phyloP scores from a whole-genome alignment of 2,888 invertebrate genomes.

The Epinotia bilunana region DNA sequence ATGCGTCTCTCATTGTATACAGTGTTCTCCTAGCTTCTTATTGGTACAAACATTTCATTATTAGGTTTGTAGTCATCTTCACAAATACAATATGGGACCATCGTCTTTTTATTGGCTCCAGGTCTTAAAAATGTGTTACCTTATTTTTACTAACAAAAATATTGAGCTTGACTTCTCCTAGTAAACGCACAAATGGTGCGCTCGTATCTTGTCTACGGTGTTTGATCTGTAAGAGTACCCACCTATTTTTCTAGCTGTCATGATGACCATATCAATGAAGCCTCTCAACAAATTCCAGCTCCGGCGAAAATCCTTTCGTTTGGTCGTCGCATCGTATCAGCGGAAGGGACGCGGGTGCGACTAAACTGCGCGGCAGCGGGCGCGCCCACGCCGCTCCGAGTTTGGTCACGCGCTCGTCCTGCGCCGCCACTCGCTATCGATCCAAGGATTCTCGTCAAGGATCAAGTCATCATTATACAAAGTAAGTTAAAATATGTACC shows the following conservation, averaged over 20 bases:
- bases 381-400: slow-evolving; percentile 88
- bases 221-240: neutral
- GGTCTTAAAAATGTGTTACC: no score
- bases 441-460: slow-evolving; percentile 62
- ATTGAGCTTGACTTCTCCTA: no score
- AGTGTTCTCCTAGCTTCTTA: no score
- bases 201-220: no score
- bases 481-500: slow-evolving; percentile 73
- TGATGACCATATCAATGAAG: neutral
- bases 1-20: no score
- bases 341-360: slow-evolving; percentile 85
- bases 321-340: slow-evolving; percentile 86
- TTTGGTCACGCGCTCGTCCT: slow-evolving; percentile 88
- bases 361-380: slow-evolving; percentile 89
- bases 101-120: no score
- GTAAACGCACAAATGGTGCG: no score
- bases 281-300: slow-evolving; percentile 75
- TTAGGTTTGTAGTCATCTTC: no score
- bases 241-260: neutral
- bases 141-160: no score
- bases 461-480: slow-evolving; percentile 87
- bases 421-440: slow-evolving; percentile 83
- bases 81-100: no score
- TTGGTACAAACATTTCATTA: no score
- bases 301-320: slow-evolving; percentile 94